Conservation (phyloP, 2,797 vertebrate species). For the Clarias laeviceps region DNA sequence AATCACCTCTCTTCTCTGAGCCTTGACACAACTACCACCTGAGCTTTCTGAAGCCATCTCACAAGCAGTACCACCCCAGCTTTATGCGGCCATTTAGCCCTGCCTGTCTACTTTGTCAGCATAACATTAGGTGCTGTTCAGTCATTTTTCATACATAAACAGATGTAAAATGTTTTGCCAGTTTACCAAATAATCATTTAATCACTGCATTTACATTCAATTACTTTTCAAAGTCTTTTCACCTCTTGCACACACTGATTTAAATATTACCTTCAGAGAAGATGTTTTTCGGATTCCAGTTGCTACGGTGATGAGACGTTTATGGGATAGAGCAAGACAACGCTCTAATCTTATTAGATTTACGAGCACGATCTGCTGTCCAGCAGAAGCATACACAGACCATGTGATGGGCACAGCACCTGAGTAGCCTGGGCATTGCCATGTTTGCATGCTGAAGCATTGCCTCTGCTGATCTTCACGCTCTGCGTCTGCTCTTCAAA, state of each 20-base stretch:
- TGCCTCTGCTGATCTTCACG: slow-evolving; percentile 12
- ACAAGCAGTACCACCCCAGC: neutral
- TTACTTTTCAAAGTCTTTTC: slow-evolving; percentile 7
- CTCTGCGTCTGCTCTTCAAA: slow-evolving; percentile 24
- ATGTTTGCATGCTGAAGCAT: neutral
- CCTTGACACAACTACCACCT: neutral
- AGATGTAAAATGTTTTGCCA: neutral
- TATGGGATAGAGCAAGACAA: slow-evolving; percentile 27
- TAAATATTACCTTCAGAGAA: slow-evolving; percentile 25
- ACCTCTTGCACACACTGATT: slow-evolving; percentile 22
- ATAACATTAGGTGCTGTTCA: neutral
- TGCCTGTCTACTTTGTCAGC: neutral
- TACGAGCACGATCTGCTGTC: slow-evolving; percentile 22
- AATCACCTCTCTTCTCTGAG: neutral
- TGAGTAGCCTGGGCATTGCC: slow-evolving; percentile 9
- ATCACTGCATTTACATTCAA: neutral
- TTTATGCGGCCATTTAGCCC: neutral
- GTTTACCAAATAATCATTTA: neutral
- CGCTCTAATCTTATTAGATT: slow-evolving; percentile 39
- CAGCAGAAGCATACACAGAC: slow-evolving; percentile 28
- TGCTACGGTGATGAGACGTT: slow-evolving; percentile 54
- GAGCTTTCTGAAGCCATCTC: neutral
- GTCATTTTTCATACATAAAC: neutral
- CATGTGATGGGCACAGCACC: neutral
- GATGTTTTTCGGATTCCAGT: slow-evolving; percentile 41